phyloP scores from a whole-genome alignment of 1,140 invertebrate genomes.

The Micrasema longulum region DNA sequence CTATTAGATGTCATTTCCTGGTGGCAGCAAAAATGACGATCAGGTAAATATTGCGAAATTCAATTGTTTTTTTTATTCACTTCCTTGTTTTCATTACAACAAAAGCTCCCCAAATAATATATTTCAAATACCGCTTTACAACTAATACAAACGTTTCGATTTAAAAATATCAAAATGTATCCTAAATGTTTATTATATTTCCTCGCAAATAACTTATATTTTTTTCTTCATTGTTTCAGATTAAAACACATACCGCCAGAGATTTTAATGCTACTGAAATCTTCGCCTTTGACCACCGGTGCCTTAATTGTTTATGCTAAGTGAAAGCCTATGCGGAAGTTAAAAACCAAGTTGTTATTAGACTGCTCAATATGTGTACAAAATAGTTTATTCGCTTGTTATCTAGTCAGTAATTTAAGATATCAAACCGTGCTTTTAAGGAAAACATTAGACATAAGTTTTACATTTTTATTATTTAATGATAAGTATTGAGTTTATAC shows the following conservation, averaged over 20 bases:
- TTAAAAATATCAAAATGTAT: background rate
- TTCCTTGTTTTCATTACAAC: background rate
- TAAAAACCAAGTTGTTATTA: conserved; percentile 27
- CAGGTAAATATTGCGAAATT: conserved; percentile 58
- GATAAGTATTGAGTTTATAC: conserved; percentile 29
- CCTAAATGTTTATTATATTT: background rate
- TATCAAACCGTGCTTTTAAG: conserved; percentile 41
- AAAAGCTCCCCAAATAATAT: too few relatives aligned
- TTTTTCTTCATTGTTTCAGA: conserved; percentile 46
- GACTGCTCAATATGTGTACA: conserved; percentile 51
- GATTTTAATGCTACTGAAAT: background rate
- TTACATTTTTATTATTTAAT: conserved; percentile 35
- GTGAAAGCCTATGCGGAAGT: conserved; percentile 21
- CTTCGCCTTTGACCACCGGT: conserved; percentile 28
- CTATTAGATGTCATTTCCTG: conserved; percentile 86
- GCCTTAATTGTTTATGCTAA: conserved; percentile 32
- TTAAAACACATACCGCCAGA: background rate
- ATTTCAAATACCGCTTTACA: too few relatives aligned
- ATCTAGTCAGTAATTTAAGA: conserved; percentile 55
- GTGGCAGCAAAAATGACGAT: conserved; percentile 77
- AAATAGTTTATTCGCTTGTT: conserved; percentile 54
- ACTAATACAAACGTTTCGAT: too few relatives aligned
- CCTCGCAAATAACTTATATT: conserved; percentile 3
- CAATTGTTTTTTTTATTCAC: background rate
- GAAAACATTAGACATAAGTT: conserved; percentile 46